phyloP scores from a whole-genome alignment of 2,113 vertebrate species.

The Albula goreensis region DNA sequence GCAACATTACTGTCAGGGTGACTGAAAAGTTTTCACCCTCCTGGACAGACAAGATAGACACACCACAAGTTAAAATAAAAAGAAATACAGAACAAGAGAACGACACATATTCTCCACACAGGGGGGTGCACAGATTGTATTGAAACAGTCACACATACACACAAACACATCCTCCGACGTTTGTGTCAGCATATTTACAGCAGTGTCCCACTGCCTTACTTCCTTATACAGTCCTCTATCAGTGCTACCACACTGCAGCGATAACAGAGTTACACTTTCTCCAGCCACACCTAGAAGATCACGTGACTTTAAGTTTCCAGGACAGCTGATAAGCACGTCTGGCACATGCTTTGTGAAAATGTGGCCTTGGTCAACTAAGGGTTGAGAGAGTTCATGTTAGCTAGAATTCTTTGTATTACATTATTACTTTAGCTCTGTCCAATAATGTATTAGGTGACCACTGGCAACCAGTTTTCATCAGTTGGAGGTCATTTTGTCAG shows the following conservation, averaged over 20 bases:
- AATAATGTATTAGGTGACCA: too few relatives aligned
- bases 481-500: background rate
- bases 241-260: background rate
- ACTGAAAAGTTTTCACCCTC: background rate
- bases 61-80: background rate
- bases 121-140: background rate
- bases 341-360: background rate
- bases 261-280: slow-evolving; percentile 20
- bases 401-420: too few relatives aligned
- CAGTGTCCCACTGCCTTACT: slow-evolving; percentile 16
- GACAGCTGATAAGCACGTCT: slow-evolving; percentile 10
- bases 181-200: background rate
- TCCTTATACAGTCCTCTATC: slow-evolving; percentile 23
- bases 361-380: too few relatives aligned
- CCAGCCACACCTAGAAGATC: background rate
- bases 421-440: too few relatives aligned
- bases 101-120: background rate
- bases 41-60: background rate
- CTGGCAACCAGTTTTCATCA: too few relatives aligned
- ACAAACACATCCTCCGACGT: background rate
- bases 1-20: too few relatives aligned
- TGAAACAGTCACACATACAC: background rate
- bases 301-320: slow-evolving; percentile 5
- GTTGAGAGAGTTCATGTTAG: too few relatives aligned
- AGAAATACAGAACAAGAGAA: background rate